These are phyloP conservation scores for Eucidaris tribuloides DNA, from an alignment of 35 echinoderm and acorn worm genomes.

Conservation along the genomic window DNA sequence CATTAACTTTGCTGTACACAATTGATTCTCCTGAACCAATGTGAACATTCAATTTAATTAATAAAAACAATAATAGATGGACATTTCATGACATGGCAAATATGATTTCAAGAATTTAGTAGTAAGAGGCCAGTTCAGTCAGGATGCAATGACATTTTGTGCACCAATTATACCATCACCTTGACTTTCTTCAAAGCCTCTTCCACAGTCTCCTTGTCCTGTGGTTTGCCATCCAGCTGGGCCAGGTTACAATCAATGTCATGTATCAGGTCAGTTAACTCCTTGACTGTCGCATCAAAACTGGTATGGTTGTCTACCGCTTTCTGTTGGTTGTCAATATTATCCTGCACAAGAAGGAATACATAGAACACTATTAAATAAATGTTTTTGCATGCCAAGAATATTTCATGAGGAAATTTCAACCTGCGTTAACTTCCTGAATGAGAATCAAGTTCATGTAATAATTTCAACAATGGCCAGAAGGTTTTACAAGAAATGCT, in stretches of 20 bases:
- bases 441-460: too few relatives aligned
- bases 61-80: not conserved
- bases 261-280: conserved; percentile 20
- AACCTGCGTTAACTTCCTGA: not conserved
- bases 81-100: not conserved
- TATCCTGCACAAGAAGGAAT: conserved; percentile 15
- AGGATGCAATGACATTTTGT: not conserved
- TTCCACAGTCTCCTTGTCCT: conserved; percentile 3
- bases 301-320: conserved; percentile 18
- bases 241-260: conserved; percentile 6
- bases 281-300: conserved; percentile 16
- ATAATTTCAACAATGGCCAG: too few relatives aligned
- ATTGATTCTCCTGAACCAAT: not conserved
- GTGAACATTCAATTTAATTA: not conserved
- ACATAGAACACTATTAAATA: not conserved
- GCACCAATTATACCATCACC: not conserved
- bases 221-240: not conserved
- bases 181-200: not conserved
- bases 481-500: too few relatives aligned
- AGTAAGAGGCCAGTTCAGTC: too few relatives aligned
- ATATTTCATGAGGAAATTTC: not conserved
- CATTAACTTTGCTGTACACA: not conserved
- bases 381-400: not conserved
- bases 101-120: not conserved
- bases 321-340: conserved; percentile 25